Evolutionary conservation across 1,140 invertebrate genomes (phyloP).

Genomic region (Helicoverpa zea): DNA sequence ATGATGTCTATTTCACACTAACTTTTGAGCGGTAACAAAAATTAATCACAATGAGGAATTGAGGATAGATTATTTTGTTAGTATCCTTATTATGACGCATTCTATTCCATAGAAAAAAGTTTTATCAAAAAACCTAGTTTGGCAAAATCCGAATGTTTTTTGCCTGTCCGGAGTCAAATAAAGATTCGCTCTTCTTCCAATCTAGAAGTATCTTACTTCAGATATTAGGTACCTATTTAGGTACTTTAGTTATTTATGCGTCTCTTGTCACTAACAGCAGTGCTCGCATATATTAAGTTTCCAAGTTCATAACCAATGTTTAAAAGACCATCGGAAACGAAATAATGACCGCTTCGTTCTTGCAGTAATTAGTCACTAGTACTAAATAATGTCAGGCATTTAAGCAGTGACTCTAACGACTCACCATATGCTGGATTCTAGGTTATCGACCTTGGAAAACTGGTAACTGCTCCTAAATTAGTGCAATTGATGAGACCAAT

Average conservation of each 20-base stretch:
- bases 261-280: neutral
- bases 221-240: too few species aligned
- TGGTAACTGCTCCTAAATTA: slow-evolving; percentile 28
- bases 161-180: too few species aligned
- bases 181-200: too few species aligned
- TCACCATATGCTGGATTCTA: neutral
- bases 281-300: neutral
- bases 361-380: slow-evolving; percentile 9
- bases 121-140: too few species aligned
- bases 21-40: neutral
- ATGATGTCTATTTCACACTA: neutral
- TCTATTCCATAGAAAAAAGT: neutral
- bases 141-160: too few species aligned
- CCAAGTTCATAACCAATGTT: slow-evolving; percentile 7
- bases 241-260: neutral
- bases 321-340: neutral
- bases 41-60: slow-evolving; percentile 6
- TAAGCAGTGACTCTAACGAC: neutral
- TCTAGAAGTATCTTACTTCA: too few species aligned
- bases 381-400: neutral
- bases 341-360: slow-evolving; percentile 19
- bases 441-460: slow-evolving; percentile 2
- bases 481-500: slow-evolving; percentile 2
- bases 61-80: neutral
- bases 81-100: slow-evolving; percentile 7